phyloP scores from a whole-genome alignment of 1,140 invertebrate species.

The Zelostemma sp. region DNA sequence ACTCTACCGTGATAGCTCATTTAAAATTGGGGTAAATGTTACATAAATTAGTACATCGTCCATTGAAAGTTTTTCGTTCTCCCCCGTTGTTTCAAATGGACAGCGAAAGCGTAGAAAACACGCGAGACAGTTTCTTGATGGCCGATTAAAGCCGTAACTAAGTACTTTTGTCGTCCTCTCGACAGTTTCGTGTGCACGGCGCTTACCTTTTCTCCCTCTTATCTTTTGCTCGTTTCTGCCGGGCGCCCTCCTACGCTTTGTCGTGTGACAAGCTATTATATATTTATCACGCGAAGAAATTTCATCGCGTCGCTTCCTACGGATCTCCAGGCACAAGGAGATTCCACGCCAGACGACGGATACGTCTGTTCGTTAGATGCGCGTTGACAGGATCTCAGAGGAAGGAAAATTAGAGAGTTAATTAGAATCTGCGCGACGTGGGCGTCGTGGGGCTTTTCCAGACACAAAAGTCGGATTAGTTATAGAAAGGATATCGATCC shows the following conservation, averaged over 20 bases:
- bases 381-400: conserved; percentile 48
- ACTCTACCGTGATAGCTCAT: too few relatives aligned
- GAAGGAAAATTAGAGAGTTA: conserved; percentile 51
- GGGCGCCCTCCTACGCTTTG: conserved; percentile 30
- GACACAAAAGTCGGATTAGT: conserved; percentile 50
- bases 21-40: background rate
- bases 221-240: conserved; percentile 25
- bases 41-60: conserved; percentile 43
- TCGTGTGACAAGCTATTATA: conserved; percentile 57
- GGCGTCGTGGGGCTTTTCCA: conserved; percentile 44
- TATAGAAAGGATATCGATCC: conserved; percentile 50
- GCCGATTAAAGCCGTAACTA: conserved; percentile 39
- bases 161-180: conserved; percentile 24
- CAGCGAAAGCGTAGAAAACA: conserved; percentile 17
- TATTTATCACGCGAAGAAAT: conserved; percentile 63
- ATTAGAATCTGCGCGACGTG: conserved; percentile 49
- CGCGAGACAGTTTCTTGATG: conserved; percentile 27
- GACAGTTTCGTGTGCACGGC: background rate
- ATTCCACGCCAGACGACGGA: conserved; percentile 48
- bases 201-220: conserved; percentile 27
- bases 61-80: conserved; percentile 38
- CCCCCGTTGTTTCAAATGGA: background rate
- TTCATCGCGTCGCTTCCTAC: conserved; percentile 38
- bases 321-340: conserved; percentile 50
- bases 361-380: conserved; percentile 46